These are phyloP conservation scores for Diabrotica undecimpunctata DNA, from an alignment of 1,140 invertebrate species.

Conservation along the genomic window DNA sequence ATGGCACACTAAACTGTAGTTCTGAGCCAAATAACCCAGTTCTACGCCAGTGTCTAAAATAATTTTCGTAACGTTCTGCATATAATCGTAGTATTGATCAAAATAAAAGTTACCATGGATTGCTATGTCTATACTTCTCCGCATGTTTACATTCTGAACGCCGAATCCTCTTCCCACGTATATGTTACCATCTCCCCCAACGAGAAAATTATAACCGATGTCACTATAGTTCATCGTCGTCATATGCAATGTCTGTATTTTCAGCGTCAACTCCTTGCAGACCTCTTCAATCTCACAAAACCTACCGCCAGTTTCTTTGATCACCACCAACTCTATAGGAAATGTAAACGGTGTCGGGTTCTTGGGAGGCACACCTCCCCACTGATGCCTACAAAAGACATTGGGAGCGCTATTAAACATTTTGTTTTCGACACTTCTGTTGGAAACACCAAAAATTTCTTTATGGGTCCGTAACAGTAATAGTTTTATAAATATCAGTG, in stretches of 20 bases:
- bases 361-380: slow-evolving; percentile 6
- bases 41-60: slow-evolving; percentile 43
- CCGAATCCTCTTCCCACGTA: slow-evolving; percentile 60
- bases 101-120: slow-evolving; percentile 51
- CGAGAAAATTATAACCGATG: slow-evolving; percentile 63
- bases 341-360: background rate
- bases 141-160: slow-evolving; percentile 40
- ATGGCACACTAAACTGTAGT: slow-evolving; percentile 48
- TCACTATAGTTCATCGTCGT: slow-evolving; percentile 41
- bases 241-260: slow-evolving; percentile 46
- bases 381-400: slow-evolving; percentile 3
- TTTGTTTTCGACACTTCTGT: no score
- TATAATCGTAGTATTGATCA: slow-evolving; percentile 40
- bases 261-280: slow-evolving; percentile 46
- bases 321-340: background rate
- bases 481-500: no score
- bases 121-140: slow-evolving; percentile 47
- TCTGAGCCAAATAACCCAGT: slow-evolving; percentile 34
- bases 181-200: slow-evolving; percentile 63
- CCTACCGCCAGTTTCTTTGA: slow-evolving; percentile 38
- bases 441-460: no score
- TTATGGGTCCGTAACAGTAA: no score
- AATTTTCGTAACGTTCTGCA: slow-evolving; percentile 43
- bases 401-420: background rate
- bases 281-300: slow-evolving; percentile 37